phyloP scores from a whole-genome alignment of 2,888 invertebrate species.

The Luffia ferchaultella region DNA sequence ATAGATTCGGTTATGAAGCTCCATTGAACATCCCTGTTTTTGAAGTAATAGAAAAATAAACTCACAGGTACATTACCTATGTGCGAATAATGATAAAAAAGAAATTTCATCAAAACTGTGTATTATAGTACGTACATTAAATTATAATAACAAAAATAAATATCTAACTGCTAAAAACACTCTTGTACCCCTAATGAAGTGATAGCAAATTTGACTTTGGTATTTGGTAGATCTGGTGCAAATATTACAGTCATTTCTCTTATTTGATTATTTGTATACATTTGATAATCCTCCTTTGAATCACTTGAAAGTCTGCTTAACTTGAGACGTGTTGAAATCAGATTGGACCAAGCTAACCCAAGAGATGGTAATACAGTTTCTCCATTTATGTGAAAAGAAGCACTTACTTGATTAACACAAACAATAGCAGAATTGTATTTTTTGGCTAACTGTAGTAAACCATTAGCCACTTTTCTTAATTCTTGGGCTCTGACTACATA shows the following conservation, averaged over 20 bases:
- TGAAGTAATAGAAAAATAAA: too few species aligned
- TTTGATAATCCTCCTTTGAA: conserved; percentile 12
- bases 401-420: conserved; percentile 54
- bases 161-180: too few species aligned
- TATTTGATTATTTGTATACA: conserved; percentile 16
- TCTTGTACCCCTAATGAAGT: conserved; percentile 32
- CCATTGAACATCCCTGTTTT: too few species aligned
- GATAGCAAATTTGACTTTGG: conserved; percentile 27
- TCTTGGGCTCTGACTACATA: conserved; percentile 52
- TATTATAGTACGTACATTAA: too few species aligned
- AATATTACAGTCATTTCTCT: conserved; percentile 36
- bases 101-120: too few species aligned
- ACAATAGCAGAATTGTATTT: conserved; percentile 37
- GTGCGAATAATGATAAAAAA: too few species aligned
- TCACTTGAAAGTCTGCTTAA: conserved; percentile 22
- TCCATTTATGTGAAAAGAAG: conserved; percentile 24
- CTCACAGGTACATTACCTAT: too few species aligned
- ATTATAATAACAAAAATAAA: too few species aligned
- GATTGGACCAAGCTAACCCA: conserved; percentile 57
- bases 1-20: too few species aligned
- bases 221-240: conserved; percentile 39
- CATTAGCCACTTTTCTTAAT: conserved; percentile 41
- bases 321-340: conserved; percentile 40
- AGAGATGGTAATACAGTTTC: conserved; percentile 30
- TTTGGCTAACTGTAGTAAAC: conserved; percentile 33